Conservation (phyloP, 1,140 invertebrate species). For the Caenorhabditis elegans region DNA sequence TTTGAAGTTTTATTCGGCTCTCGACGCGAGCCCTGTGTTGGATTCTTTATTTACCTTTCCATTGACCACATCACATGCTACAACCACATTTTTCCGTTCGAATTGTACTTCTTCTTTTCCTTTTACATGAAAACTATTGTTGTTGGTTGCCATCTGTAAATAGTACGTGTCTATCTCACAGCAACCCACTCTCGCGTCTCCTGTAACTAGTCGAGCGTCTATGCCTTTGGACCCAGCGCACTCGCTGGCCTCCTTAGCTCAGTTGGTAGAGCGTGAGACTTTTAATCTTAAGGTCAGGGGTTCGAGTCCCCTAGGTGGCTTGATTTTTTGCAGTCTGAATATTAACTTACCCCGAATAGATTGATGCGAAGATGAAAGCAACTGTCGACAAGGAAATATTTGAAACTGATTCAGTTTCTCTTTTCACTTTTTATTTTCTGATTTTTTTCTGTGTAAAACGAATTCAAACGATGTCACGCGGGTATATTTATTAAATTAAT, state of each 20-base stretch:
- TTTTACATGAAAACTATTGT: slow-evolving; percentile 5
- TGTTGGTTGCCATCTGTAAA: slow-evolving; percentile 1
- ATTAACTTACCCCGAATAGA: background rate
- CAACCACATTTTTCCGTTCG: slow-evolving; percentile 14
- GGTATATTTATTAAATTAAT: background rate
- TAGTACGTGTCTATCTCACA: background rate
- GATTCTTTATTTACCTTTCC: slow-evolving; percentile 6
- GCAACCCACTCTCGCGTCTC: background rate
- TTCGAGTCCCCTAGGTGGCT: slow-evolving; percentile 24
- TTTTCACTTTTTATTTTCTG: background rate
- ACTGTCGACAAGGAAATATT: background rate
- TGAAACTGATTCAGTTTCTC: background rate
- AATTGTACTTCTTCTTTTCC: slow-evolving; percentile 25
- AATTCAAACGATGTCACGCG: background rate
- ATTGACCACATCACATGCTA: slow-evolving; percentile 23
- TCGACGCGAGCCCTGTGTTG: too few relatives aligned
- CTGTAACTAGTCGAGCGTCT: background rate
- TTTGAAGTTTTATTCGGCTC: too few relatives aligned
- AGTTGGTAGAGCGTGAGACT: background rate
- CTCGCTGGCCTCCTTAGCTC: background rate
- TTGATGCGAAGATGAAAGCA: background rate
- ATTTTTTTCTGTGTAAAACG: too few relatives aligned
- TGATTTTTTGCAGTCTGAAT: background rate
- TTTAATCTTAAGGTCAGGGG: slow-evolving; percentile 11
- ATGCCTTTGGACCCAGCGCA: background rate